Evolutionary conservation across 2,888 invertebrate genomes (phyloP).

Genomic region (Rapana venosa): DNA sequence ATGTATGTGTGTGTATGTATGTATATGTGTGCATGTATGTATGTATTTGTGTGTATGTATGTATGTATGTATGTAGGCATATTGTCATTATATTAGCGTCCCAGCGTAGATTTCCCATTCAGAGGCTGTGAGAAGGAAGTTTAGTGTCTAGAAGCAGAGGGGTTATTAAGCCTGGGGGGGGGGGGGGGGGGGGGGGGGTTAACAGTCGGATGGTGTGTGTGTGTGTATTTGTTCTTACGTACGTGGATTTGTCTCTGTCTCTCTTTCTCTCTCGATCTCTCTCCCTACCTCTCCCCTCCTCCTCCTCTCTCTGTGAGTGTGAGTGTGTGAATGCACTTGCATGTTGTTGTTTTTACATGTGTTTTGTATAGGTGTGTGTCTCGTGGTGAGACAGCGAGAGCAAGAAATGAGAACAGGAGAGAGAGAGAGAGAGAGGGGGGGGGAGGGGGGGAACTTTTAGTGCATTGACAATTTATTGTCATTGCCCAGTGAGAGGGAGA

Average conservation of each 20-base stretch:
- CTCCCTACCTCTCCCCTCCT: neutral
- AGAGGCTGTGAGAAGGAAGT: too few relatives aligned
- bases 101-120: too few relatives aligned
- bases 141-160: too few relatives aligned
- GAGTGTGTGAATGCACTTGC: neutral
- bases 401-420: neutral
- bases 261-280: neutral
- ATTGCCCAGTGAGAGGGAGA: too few relatives aligned
- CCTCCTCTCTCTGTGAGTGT: neutral
- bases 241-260: neutral
- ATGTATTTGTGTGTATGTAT: conserved; percentile 6
- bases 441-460: too few relatives aligned
- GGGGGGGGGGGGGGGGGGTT: neutral
- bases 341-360: neutral
- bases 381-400: neutral
- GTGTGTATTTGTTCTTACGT: neutral
- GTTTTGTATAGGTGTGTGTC: neutral
- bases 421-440: neutral
- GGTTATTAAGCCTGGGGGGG: too few relatives aligned
- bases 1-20: too few relatives aligned
- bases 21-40: too few relatives aligned
- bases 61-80: neutral
- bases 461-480: too few relatives aligned
- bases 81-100: too few relatives aligned
- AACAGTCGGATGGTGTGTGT: too few relatives aligned